These are phyloP conservation scores for Alosa sapidissima DNA, from an alignment of 2,797 vertebrate species.

Conservation along the genomic window DNA sequence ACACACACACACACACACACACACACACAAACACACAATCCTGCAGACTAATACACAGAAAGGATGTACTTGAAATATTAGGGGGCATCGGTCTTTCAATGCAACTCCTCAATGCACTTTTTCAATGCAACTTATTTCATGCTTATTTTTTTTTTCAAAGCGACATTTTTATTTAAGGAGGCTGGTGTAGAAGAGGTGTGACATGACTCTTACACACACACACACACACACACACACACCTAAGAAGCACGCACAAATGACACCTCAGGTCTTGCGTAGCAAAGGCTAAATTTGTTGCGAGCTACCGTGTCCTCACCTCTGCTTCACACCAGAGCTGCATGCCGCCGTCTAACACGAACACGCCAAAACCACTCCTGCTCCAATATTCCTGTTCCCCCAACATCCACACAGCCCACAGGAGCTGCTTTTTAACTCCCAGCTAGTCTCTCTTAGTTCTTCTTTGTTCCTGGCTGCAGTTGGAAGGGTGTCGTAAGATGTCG, in stretches of 20 bases:
- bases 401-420: not conserved
- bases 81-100: not conserved
- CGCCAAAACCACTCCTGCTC: not conserved
- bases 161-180: not conserved
- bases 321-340: not conserved
- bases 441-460: not conserved
- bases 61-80: not conserved
- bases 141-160: not conserved
- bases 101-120: not conserved
- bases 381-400: too few species aligned
- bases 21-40: not conserved
- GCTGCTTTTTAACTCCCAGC: not conserved
- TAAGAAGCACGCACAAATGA: not conserved
- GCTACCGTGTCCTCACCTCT: not conserved
- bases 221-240: not conserved
- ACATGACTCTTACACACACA: not conserved
- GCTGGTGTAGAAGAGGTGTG: not conserved
- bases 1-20: not conserved
- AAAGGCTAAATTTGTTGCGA: not conserved
- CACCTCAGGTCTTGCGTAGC: not conserved
- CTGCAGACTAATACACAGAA: not conserved
- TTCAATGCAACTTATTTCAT: not conserved
- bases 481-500: too few species aligned
- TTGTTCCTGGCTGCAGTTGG: too few species aligned
- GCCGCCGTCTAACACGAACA: not conserved